phyloP scores from a whole-genome alignment of 2,113 vertebrate genomes.

The Bufo gargarizans region DNA sequence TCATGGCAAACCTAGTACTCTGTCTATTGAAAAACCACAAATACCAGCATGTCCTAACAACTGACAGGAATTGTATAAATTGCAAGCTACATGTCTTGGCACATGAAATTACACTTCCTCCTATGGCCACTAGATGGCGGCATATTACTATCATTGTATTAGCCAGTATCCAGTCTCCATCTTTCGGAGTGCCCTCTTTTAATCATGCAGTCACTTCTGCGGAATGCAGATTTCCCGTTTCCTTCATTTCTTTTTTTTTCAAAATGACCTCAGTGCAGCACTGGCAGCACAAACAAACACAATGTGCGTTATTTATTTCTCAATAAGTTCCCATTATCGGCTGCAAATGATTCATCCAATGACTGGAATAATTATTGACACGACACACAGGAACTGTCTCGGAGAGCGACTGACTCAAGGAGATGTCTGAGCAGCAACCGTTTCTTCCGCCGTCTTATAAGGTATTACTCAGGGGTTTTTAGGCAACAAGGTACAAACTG shows the following conservation, averaged over 20 bases:
- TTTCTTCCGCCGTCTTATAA: background rate
- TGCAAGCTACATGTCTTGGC: no score
- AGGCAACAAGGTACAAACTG: background rate
- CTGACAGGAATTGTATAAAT: background rate
- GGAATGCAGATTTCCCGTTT: background rate
- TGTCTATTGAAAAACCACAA: background rate
- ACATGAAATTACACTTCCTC: background rate
- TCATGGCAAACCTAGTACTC: background rate
- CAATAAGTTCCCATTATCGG: no score
- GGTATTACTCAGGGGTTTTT: conserved; percentile 9
- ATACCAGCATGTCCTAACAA: background rate
- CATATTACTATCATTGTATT: background rate
- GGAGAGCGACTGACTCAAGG: background rate
- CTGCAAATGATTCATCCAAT: background rate
- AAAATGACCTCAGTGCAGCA: no score
- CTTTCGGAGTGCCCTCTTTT: background rate
- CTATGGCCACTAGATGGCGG: conserved; percentile 5
- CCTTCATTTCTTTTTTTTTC: background rate
- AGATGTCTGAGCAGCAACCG: conserved; percentile 8
- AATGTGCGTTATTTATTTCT: background rate
- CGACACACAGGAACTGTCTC: background rate
- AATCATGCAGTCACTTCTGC: background rate
- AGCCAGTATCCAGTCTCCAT: background rate
- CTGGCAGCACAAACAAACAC: background rate
- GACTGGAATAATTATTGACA: background rate